Base-by-base conservation (phyloP, 2,888 invertebrate genomes). In the Nowickia ferox region DNA sequence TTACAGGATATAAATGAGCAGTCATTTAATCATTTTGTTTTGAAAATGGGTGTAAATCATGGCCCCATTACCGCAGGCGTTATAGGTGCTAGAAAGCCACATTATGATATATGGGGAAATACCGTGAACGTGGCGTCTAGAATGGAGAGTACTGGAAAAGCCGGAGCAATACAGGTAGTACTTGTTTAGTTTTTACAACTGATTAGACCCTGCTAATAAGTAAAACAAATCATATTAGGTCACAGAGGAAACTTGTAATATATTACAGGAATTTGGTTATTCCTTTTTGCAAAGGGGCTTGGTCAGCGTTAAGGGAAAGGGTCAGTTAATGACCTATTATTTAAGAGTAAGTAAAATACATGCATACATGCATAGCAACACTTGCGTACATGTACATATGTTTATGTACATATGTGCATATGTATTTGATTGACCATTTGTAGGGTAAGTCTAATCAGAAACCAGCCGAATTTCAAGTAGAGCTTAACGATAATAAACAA, bases 81-180 rank as follows among this genome's bases (percentile, higher is more conserved):
- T 8, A 98, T 98, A 89, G 98, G 98, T 15, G 98, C 98, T 0
- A 94, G 97, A 72, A 98, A 98, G 92, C 98, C 98, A 0, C 98
- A 98, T 92, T 98, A 98, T 91, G 98, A 98, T 92, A 98, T 98
- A 89, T 98, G 98, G 98, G 98, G 98, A 1, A 98, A 98, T 92
- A 98, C 98, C 0, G 98, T 98, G 17, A 99, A 99, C 91, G 98
- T 99, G 1, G 98, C 99, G 9, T 98, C 98, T 0, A 94, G 98
- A 82, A 99, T 99, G 99, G 99, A 99, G 92, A 98, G 98, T 91
- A 98, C 98, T 0, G 99, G 99, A 86, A 98, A 98, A 93, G 97
- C 97, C 76, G 98, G 98, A 8, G 97, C 96, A 88, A 97, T 98
- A 90, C 98, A 98, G 96, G 98, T 98, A 90, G 71, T 38, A n/a